phyloP scores from a whole-genome alignment of 2,113 vertebrate genomes.

The Leptobrachium ailaonicum region DNA sequence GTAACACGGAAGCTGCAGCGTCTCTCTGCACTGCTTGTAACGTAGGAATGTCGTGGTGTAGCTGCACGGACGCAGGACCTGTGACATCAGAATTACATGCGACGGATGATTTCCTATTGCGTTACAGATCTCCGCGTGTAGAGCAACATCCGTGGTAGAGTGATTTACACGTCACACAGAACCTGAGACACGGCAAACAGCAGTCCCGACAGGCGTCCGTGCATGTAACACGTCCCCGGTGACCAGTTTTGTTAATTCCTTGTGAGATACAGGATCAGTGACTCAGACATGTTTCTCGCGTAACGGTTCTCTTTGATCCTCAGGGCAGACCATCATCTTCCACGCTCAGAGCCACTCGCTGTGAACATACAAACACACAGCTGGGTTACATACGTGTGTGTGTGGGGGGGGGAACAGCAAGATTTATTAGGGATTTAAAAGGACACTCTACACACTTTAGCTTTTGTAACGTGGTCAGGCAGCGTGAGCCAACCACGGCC shows the following conservation, averaged over 20 bases:
- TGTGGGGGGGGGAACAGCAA: no score
- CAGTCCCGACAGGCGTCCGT: neutral
- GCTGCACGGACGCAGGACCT: no score
- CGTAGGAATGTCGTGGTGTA: no score
- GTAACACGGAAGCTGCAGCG: no score
- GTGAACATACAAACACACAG: slow-evolving; percentile 38
- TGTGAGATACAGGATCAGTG: neutral
- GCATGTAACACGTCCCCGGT: neutral
- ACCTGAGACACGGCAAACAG: neutral
- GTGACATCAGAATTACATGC: no score
- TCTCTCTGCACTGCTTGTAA: neutral
- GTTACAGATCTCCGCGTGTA: no score
- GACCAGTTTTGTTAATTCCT: neutral
- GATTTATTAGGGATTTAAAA: no score
- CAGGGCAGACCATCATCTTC: slow-evolving; percentile 95
- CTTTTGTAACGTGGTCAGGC: no score
- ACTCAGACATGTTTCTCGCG: slow-evolving; percentile 38
- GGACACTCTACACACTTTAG: no score
- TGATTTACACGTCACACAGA: neutral
- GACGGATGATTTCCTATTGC: no score
- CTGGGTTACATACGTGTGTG: no score
- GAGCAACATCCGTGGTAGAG: neutral
- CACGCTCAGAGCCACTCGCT: slow-evolving; percentile 94
- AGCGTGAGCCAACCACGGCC: no score
- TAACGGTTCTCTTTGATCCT: slow-evolving; percentile 64